Percentiles rank a stretch among this genome's conserved stretches.
These are phyloP conservation scores for Catharus minimus DNA, from an alignment of 2,113 vertebrate genomes.

Conservation along the genomic window DNA sequence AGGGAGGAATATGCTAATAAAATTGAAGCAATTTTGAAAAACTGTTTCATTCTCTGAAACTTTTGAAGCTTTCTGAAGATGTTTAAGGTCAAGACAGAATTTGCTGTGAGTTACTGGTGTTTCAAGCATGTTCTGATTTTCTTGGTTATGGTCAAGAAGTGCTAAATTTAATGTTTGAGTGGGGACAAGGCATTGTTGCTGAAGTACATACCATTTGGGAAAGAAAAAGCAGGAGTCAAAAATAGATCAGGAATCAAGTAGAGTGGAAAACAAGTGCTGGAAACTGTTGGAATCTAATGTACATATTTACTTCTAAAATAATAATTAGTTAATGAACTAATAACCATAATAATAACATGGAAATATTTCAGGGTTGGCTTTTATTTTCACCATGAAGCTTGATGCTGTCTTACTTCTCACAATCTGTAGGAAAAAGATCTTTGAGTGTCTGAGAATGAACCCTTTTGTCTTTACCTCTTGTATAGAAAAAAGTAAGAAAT, in stretches of 20 bases:
- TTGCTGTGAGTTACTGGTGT: neutral
- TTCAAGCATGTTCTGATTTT: neutral
- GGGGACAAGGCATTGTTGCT: neutral
- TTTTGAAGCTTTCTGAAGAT: neutral
- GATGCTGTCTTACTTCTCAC: neutral
- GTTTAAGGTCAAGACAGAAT: neutral
- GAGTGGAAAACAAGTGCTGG: neutral
- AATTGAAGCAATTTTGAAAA: neutral
- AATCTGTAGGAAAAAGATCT: neutral
- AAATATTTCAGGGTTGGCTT: neutral
- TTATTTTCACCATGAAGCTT: neutral
- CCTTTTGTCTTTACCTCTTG: neutral
- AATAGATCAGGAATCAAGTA: neutral
- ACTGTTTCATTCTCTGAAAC: neutral
- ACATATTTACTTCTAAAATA: neutral
- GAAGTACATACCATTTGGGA: neutral
- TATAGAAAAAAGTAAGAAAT: neutral
- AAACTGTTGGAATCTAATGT: neutral
- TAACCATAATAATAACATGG: neutral
- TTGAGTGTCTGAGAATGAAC: neutral
- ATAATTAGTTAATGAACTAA: neutral
- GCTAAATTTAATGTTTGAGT: neutral
- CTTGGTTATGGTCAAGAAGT: neutral
- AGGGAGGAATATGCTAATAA: neutral
- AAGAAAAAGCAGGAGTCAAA: neutral